Base-by-base conservation (phyloP, 2,797 vertebrate genomes). In the Triplophysa yarkandensis region DNA sequence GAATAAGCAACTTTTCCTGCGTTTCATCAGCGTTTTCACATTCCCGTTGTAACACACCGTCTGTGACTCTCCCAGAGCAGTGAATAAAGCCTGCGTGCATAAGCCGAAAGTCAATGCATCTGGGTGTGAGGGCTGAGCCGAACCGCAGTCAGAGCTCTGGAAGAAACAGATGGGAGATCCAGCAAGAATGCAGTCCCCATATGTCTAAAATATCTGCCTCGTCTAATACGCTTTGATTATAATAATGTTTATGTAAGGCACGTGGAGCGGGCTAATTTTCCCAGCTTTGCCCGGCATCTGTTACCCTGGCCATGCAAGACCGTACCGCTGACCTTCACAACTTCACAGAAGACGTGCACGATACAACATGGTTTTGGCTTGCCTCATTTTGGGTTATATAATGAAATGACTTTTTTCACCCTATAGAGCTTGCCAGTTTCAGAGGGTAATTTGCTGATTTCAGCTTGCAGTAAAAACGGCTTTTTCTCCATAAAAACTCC, bases 201-300 rank as follows among this genome's bases (percentile, higher is more conserved):
- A 91, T 93, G 92, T 87, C 84, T 88, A 86, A 90, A 88, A 89
- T 88, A 90, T 89, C 89, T 87, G 88, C 83, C 86, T 88, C 87
- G 88, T 89, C 88, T 89, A 87, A 91, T 91, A 71, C 87, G 88
- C 88, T 92, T 91, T 92, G 90, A 92, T 93, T 92, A 90, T 89
- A 92, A 88, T 86, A 89, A 89, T 87, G 88, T 86, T 86, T 85
- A 87, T 88, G 88, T 86, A 88, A 85, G 81, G 80, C 87, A 87
- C 83, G 62, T 68, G 84, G 85, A 89, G 86, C 81, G 81, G 67
- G 87, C 89, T 92, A 85, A 91, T 90, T 90, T 77, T 86, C 87
- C 83, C 86, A 86, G 83, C 83, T 90, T 91, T 91, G 84, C 48
- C 3, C 80, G 86, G 83, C 91, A 92, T 90, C 89, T 92, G 92